These are phyloP conservation scores for Panopea generosa DNA, from an alignment of 2,888 invertebrate species.

Conservation along the genomic window DNA sequence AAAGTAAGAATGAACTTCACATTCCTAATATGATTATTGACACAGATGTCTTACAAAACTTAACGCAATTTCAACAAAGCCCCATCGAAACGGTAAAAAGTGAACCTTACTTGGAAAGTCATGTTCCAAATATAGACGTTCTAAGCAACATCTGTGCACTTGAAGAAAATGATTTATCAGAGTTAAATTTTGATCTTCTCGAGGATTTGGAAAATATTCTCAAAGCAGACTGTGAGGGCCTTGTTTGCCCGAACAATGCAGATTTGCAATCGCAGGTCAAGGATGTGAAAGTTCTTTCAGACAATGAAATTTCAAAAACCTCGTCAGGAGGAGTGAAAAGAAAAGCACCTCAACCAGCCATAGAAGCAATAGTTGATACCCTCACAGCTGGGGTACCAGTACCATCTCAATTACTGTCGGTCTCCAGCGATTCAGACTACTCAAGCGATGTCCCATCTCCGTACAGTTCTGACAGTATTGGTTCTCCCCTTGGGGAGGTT, in stretches of 20 bases:
- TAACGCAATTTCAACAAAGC: not conserved
- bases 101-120: not conserved
- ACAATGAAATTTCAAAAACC: not conserved
- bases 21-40: constrained; percentile 36
- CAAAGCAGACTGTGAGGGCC: constrained; percentile 61
- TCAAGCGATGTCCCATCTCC: constrained; percentile 73
- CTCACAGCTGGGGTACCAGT: constrained; percentile 28
- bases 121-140: constrained; percentile 4
- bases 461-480: constrained; percentile 50
- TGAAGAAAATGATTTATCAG: constrained; percentile 34
- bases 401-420: constrained; percentile 26
- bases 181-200: constrained; percentile 69
- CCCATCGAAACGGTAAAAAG: not conserved
- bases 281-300: constrained; percentile 9
- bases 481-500: constrained; percentile 58
- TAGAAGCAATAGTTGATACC: constrained; percentile 47
- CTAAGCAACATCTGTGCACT: not conserved
- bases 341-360: constrained; percentile 48
- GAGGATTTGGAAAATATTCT: constrained; percentile 68
- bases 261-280: constrained; percentile 50
- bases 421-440: constrained; percentile 74
- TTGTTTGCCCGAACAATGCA: constrained; percentile 47
- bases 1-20: constrained; percentile 8
- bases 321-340: constrained; percentile 48
- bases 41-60: constrained; percentile 13